phyloP scores from a whole-genome alignment of 2,888 invertebrate species.

The Pomacea canaliculata region DNA sequence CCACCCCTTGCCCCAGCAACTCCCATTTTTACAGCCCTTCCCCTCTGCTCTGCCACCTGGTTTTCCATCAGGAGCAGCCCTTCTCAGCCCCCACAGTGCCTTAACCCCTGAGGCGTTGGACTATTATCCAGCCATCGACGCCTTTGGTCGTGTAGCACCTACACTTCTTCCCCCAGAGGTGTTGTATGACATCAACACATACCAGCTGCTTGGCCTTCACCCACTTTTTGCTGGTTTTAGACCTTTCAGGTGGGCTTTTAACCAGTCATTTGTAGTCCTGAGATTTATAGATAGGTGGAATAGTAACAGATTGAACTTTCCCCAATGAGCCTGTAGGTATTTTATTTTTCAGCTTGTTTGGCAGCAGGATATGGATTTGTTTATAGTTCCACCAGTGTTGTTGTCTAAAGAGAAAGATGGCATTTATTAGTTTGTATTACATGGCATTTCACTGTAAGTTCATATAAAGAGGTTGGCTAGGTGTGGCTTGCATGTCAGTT shows the following conservation, averaged over 20 bases:
- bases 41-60: slow-evolving; percentile 29
- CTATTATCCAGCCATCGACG: slow-evolving; percentile 34
- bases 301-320: not conserved
- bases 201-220: slow-evolving; percentile 39
- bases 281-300: not conserved
- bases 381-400: too few species aligned
- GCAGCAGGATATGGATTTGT: too few species aligned
- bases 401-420: too few species aligned
- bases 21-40: slow-evolving; percentile 27
- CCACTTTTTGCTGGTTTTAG: slow-evolving; percentile 42
- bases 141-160: slow-evolving; percentile 28
- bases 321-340: too few species aligned
- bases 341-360: too few species aligned
- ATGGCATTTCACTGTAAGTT: too few species aligned
- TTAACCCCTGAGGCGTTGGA: slow-evolving; percentile 39
- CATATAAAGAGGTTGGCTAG: too few species aligned
- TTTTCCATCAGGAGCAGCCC: slow-evolving; percentile 20
- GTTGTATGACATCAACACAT: slow-evolving; percentile 42
- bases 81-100: slow-evolving; percentile 40
- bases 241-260: slow-evolving; percentile 43
- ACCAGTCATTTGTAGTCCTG: too few species aligned
- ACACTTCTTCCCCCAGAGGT: slow-evolving; percentile 37
- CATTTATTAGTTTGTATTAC: too few species aligned
- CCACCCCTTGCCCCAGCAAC: slow-evolving; percentile 26
- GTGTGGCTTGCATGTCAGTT: too few species aligned